Evolutionary conservation across 2,888 invertebrate species (phyloP), one percentile per base, ranked within the genome.

Genomic region (Epinotia brunnichana): DNA sequence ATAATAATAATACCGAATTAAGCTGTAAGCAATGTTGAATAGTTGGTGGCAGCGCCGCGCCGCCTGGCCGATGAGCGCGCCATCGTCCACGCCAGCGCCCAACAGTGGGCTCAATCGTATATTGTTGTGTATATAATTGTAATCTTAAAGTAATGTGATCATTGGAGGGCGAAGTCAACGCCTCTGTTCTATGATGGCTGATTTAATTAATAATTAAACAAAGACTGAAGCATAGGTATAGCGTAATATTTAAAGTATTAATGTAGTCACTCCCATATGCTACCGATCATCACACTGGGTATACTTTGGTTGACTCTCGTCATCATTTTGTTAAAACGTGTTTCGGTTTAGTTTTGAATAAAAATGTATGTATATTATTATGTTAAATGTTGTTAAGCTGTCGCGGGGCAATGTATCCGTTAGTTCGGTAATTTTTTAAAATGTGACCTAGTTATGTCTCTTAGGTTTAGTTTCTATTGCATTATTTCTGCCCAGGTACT

Each of bases 161-260:
- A 86, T 85, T 81, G 83, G 80, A 83, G 86, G 81, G 81, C 83
- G 81, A 77, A 77, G 79, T 82, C 82, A 83, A 84, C 83, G 85
- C 81, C 80, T 81, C 81, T 85, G 85, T 86, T 84, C 83, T 84
- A 84, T 83, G 83, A 85, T 88, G 87, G 87, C 90, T 90, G 90
- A 84, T 82, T 81, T 90, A 87, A 88, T 86, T 85, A 89, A 89
- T 91, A 90, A 91, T 88, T 87, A 90, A 91, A 90, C 85, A 89
- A 92, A 92, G 92, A 92, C 92, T 92, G 92, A 92, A 88, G 91
- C 83, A 88, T 92, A 92, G 91, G 85, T 90, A 90, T 92, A 91
- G 88, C 86, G 83, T 91, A 89, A 90, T 90, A 89, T 88, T 89
- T 86, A 89, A 90, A 89, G 87, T 88, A 89, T 89, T 88, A 80